Evolutionary conservation across 2,888 invertebrate species (phyloP).

Genomic region (Agrotis exclamationis): DNA sequence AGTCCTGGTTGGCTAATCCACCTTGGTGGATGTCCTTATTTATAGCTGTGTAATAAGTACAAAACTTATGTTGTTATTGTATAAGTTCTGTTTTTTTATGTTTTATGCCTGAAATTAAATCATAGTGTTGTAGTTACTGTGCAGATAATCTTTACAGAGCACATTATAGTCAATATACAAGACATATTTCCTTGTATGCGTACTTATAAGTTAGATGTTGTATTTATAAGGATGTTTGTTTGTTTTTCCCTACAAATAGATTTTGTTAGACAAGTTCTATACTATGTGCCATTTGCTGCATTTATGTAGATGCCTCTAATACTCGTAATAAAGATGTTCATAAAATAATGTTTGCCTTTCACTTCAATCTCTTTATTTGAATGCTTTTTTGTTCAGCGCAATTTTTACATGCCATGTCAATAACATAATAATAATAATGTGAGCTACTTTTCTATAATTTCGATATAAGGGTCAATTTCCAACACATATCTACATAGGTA

Average conservation of each 20-base stretch:
- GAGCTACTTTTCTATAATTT: neutral
- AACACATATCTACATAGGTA: too few species aligned
- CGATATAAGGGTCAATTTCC: too few species aligned
- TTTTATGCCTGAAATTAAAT: conserved; percentile 13
- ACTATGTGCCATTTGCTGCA: conserved; percentile 53
- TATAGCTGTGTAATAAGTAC: conserved; percentile 75
- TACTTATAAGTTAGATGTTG: neutral
- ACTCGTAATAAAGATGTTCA: conserved; percentile 34
- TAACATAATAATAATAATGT: neutral
- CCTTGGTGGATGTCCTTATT: conserved; percentile 88
- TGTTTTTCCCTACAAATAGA: conserved; percentile 3
- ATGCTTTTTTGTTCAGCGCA: neutral
- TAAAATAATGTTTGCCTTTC: conserved; percentile 22
- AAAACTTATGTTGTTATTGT: conserved; percentile 11
- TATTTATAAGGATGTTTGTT: neutral
- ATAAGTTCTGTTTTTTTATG: neutral
- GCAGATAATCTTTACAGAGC: conserved; percentile 14
- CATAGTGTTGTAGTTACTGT: conserved; percentile 1
- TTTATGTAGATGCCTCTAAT: conserved; percentile 25
- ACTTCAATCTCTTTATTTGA: conserved; percentile 6
- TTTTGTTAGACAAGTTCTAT: neutral
- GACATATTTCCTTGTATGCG: neutral
- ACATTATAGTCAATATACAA: neutral
- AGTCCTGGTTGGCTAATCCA: conserved; percentile 82
- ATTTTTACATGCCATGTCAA: neutral